A percentile compares a stretch with the other conserved stretches of the same genome.
Conservation (phyloP, 1,140 invertebrate species). For the Drosophila melanogaster region DNA sequence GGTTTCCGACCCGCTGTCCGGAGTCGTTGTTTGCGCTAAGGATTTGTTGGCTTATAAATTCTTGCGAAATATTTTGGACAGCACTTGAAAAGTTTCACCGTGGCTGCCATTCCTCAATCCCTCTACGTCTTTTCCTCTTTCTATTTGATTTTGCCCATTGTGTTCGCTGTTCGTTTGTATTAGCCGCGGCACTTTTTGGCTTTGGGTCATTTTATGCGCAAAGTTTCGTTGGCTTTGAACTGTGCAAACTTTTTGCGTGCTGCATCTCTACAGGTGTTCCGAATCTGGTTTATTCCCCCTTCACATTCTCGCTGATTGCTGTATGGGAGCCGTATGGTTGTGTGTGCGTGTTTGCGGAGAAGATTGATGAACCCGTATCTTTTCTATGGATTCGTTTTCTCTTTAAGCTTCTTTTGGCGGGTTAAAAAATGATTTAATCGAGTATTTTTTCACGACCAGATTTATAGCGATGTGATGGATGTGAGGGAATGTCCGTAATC, state of each 20-base stretch:
- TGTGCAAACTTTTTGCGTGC: constrained; percentile 54
- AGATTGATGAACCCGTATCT: constrained; percentile 67
- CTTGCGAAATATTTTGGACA: constrained; percentile 75
- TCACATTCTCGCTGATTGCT: constrained; percentile 33
- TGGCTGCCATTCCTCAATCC: constrained; percentile 18
- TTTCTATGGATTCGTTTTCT: constrained; percentile 7
- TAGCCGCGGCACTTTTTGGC: constrained; percentile 68
- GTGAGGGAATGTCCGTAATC: constrained; percentile 30
- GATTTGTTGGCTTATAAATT: constrained; percentile 81
- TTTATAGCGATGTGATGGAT: constrained; percentile 43
- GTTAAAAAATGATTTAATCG: constrained; percentile 40
- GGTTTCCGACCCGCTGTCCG: constrained; percentile 15
- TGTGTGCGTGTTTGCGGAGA: constrained; percentile 36
- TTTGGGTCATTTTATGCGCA: constrained; percentile 75
- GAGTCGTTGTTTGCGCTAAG: constrained; percentile 36
- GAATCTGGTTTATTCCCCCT: constrained; percentile 13
- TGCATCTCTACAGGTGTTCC: constrained; percentile 72
- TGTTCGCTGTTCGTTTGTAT: constrained; percentile 66
- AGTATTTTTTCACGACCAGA: constrained; percentile 9
- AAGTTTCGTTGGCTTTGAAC: constrained; percentile 70
- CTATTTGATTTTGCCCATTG: constrained; percentile 50
- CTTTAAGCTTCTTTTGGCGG: constrained; percentile 29
- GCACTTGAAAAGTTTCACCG: constrained; percentile 74
- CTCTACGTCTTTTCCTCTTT: not conserved
- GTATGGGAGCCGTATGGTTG: constrained; percentile 14